Evolutionary conservation across 1,140 invertebrate species (phyloP), one percentile per base, ranked within the genome.

Genomic region (Fragariocoptes setiger): DNA sequence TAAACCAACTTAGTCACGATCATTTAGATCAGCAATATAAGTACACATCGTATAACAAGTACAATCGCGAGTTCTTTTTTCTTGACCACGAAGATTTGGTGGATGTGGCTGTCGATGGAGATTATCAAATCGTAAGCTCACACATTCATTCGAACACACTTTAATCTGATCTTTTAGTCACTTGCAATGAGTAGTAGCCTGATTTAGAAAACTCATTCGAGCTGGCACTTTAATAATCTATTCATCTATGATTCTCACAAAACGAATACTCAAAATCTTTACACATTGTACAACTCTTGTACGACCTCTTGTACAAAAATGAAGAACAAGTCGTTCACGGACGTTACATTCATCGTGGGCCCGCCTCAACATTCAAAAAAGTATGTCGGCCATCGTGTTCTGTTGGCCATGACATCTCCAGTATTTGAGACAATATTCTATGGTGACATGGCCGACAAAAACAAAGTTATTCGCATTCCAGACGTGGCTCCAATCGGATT

Each of bases 351-450:
- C 48, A 52, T 53, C 31, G 51, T 53, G 14, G 51, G 51, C 1
- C 51, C 51, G 12, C 49, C 51, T 3, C 43, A 47, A 19, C 48
- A 52, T 16, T 51, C 51, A 2, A 51, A 51, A 40, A 51, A 51
- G 21, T 53, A 53, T 46, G 51, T 53, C 16, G 51, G 51, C n/a
- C 51, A 53, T 39, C 49, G 51, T 21, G 51, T 53, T 0, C 44
- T 53, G 17, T 39, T 53, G 39, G 51, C 51, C 15, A 53, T 53
- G 51, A 53, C 51, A 14, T 50, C 48, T 0, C 41, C 48, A 14
- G 51, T 53, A 19, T 53, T 53, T 42, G 51, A 53, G 36, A 46
- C 51, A 37, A 52, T 53, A 51, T 53, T 53, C 39, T 53, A 52
- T 25, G 51, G 51, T 3, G 51, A 53, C 39, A 53, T 53, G 51